A percentile compares a stretch with the other conserved stretches of the same genome.
Conservation (phyloP, 1,140 invertebrate genomes). For the Drosophila ananassae region DNA sequence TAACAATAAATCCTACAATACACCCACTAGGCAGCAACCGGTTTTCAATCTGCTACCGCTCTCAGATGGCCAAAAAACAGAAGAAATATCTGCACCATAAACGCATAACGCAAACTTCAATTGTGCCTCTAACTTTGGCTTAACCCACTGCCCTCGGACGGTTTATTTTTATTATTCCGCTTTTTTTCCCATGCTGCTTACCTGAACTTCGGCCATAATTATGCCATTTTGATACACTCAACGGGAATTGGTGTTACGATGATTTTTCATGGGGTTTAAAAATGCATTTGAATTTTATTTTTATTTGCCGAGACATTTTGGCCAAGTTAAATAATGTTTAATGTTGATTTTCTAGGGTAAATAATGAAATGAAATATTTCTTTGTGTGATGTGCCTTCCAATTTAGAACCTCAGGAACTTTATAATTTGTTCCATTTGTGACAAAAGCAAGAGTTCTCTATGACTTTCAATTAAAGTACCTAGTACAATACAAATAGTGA, state of each 20-base stretch:
- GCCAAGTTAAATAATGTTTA: too few species aligned
- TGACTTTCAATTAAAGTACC: too few species aligned
- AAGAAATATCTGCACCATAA: conserved; percentile 41
- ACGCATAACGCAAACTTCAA: conserved; percentile 50
- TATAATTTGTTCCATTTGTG: too few species aligned
- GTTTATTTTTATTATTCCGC: conserved; percentile 31
- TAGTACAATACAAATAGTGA: not conserved
- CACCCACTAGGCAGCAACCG: conserved; percentile 71
- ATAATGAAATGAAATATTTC: too few species aligned
- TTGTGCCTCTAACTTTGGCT: conserved; percentile 37
- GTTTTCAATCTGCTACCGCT: conserved; percentile 45
- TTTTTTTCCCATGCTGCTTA: conserved; percentile 25
- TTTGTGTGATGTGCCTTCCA: too few species aligned
- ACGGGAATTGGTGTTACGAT: not conserved
- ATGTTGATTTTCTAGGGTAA: too few species aligned
- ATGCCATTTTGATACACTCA: conserved; percentile 47
- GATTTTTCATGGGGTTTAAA: not conserved
- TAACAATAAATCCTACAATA: conserved; percentile 62
- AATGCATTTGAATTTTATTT: not conserved
- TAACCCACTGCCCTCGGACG: conserved; percentile 76
- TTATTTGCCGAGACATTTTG: too few species aligned
- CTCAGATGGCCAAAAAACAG: conserved; percentile 36
- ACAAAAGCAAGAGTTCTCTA: too few species aligned
- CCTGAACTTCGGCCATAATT: conserved; percentile 42
- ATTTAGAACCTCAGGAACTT: too few species aligned